These are phyloP conservation scores for Astreopora myriophthalma DNA, from an alignment of 64 coral and sea anemone species.

Conservation along the genomic window DNA sequence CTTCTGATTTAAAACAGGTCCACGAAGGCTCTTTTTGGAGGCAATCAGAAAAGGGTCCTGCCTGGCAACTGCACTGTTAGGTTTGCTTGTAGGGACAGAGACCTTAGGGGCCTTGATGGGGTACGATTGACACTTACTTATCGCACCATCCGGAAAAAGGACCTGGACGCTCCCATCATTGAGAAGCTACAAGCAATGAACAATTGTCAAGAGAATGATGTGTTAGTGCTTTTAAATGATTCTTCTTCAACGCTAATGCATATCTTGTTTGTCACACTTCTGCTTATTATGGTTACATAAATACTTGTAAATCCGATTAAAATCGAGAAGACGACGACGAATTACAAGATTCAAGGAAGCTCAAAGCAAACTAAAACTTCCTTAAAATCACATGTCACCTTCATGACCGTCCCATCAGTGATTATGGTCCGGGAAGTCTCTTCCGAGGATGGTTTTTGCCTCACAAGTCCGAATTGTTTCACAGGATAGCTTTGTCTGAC, in stretches of 20 bases:
- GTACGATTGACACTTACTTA: constrained; percentile 79
- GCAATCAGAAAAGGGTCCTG: constrained; percentile 27
- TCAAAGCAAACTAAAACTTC: background rate
- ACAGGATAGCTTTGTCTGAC: constrained; percentile 90
- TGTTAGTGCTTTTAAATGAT: too few species aligned
- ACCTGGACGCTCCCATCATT: constrained; percentile 76
- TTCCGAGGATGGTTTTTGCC: constrained; percentile 64
- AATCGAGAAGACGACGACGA: too few species aligned
- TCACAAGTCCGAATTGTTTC: constrained; percentile 28
- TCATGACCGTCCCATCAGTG: constrained; percentile 89
- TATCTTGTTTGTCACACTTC: too few species aligned
- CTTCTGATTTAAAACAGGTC: constrained; percentile 31
- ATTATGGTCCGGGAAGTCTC: constrained; percentile 81
- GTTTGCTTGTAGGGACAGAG: constrained; percentile 45
- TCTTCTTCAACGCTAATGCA: too few species aligned
- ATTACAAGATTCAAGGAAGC: background rate
- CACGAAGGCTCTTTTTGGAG: constrained; percentile 49
- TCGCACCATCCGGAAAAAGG: constrained; percentile 85
- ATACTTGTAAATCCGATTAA: too few species aligned
- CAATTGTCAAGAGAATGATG: background rate
- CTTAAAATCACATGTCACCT: constrained; percentile 25
- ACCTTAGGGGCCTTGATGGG: constrained; percentile 13
- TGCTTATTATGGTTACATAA: too few species aligned
- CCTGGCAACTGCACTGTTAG: constrained; percentile 38
- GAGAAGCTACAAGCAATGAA: constrained; percentile 50